phyloP scores from a whole-genome alignment of 1,140 invertebrate genomes.

The Temnothorax curvispinosus region DNA sequence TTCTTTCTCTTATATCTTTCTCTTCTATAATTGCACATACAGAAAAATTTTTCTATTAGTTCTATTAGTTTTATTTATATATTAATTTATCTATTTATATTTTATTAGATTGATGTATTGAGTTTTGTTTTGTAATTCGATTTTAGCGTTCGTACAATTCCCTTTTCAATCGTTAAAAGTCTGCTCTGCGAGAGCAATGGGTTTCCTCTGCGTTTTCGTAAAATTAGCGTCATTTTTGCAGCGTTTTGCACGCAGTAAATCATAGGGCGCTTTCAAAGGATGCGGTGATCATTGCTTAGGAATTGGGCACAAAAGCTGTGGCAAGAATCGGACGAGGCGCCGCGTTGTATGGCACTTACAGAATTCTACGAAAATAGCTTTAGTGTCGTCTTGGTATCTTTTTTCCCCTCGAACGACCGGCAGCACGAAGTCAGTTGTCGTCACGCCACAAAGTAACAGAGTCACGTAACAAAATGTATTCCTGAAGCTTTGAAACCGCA shows the following conservation, averaged over 20 bases:
- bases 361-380: conserved; percentile 56
- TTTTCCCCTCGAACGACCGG: not conserved
- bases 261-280: conserved; percentile 29
- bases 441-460: conserved; percentile 43
- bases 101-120: not conserved
- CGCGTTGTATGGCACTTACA: conserved; percentile 15
- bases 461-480: conserved; percentile 43
- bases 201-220: not conserved
- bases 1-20: too few species aligned
- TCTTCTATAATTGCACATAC: not conserved
- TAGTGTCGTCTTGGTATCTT: conserved; percentile 22
- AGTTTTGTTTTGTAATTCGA: not conserved
- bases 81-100: not conserved
- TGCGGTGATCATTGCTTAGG: conserved; percentile 19
- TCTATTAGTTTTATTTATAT: too few species aligned
- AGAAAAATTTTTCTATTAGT: not conserved
- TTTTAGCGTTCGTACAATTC: not conserved
- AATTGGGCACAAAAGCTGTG: conserved; percentile 21
- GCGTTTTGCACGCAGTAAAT: conserved; percentile 40
- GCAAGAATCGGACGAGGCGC: conserved; percentile 25
- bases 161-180: not conserved
- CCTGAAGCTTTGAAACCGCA: conserved; percentile 22
- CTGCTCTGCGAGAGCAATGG: not conserved
- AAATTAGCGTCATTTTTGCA: conserved; percentile 29
- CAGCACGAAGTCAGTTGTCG: conserved; percentile 35